Evolutionary conservation across 2,797 vertebrate species (phyloP).

Genomic region (Myotis findleyi): DNA sequence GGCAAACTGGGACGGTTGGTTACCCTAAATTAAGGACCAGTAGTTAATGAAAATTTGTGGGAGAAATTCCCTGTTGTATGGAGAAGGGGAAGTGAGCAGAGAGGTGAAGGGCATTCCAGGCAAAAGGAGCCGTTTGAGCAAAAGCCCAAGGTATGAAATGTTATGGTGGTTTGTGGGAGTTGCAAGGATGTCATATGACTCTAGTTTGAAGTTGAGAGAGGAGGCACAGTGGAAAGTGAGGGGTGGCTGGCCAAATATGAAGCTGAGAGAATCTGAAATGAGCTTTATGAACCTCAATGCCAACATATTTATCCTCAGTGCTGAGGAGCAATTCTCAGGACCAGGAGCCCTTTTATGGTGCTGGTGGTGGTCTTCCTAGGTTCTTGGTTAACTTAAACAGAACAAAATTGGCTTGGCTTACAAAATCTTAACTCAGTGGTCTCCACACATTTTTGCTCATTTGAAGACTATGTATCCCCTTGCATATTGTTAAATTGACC

Average conservation of each 20-base stretch:
- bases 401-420: not conserved
- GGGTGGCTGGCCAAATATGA: not conserved
- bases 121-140: not conserved
- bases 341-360: not conserved
- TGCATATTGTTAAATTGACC: conserved; percentile 35
- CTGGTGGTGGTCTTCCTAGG: not conserved
- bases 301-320: not conserved
- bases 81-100: not conserved
- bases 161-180: not conserved
- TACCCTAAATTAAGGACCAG: not conserved
- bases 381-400: not conserved
- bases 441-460: conserved; percentile 16
- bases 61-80: conserved; percentile 1
- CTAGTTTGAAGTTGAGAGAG: not conserved
- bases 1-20: not conserved
- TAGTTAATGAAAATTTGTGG: conserved; percentile 4
- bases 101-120: not conserved
- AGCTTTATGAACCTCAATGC: not conserved
- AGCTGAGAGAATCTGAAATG: not conserved
- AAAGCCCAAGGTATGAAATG: not conserved
- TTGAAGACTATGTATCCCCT: not conserved
- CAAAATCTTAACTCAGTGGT: not conserved
- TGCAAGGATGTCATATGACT: not conserved
- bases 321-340: not conserved
- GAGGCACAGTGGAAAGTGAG: not conserved